Conservation (phyloP, 2,113 vertebrate species). For the Phalacrocorax aristotelis region DNA sequence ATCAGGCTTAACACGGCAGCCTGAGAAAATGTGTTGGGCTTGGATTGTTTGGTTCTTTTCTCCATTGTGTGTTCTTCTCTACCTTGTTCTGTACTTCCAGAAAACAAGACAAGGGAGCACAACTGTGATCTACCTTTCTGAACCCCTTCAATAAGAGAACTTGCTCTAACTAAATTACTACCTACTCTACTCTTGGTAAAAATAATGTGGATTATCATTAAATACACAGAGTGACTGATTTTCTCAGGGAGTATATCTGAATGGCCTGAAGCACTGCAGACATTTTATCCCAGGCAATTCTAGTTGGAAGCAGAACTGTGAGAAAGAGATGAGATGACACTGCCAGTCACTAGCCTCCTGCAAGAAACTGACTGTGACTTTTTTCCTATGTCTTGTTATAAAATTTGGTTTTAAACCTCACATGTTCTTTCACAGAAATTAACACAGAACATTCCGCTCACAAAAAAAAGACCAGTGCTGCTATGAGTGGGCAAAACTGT, state of each 20-base stretch:
- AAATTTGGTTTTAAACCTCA: neutral
- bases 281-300: neutral
- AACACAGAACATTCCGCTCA: neutral
- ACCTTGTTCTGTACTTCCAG: neutral
- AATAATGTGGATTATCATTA: neutral
- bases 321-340: neutral
- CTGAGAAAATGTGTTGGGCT: neutral
- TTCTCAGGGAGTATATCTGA: neutral
- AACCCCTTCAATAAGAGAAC: neutral
- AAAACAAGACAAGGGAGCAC: neutral
- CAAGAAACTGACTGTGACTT: neutral
- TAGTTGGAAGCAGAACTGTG: neutral
- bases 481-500: neutral
- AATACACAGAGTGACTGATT: neutral
- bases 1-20: neutral
- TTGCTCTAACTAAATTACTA: neutral
- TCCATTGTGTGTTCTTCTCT: neutral
- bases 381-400: neutral
- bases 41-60: neutral
- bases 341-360: neutral
- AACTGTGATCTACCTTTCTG: neutral
- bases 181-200: neutral
- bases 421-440: neutral
- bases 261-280: neutral
- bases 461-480: neutral